Conservation (phyloP, 2,113 vertebrate genomes). For the Cettia cetti region DNA sequence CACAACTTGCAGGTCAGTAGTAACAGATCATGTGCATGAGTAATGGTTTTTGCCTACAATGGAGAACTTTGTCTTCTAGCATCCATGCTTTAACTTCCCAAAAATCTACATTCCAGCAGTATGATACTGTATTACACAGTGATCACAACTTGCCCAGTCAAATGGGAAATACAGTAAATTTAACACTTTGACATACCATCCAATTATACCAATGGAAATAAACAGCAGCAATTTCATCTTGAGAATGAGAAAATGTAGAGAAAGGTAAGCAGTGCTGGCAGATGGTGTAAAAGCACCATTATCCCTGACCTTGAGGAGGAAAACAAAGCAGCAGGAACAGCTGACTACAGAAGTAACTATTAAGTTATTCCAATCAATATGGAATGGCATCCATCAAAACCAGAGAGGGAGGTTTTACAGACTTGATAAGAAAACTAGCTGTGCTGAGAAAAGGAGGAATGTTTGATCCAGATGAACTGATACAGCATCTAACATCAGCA, state of each 20-base stretch:
- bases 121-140: neutral
- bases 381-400: neutral
- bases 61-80: neutral
- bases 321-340: neutral
- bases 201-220: neutral
- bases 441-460: neutral
- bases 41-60: neutral
- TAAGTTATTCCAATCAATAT: neutral
- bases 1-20: neutral
- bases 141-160: neutral
- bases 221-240: neutral
- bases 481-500: neutral
- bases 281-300: neutral
- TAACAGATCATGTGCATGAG: neutral
- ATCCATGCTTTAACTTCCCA: neutral
- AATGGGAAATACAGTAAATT: neutral
- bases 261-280: neutral
- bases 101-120: neutral
- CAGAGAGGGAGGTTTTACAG: neutral
- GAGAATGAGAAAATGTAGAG: neutral
- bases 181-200: neutral
- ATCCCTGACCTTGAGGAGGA: neutral
- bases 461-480: neutral
- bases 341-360: neutral
- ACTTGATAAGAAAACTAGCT: neutral